These are phyloP conservation scores for Pollenia amentaria DNA, from an alignment of 2,888 invertebrate species.

Conservation along the genomic window DNA sequence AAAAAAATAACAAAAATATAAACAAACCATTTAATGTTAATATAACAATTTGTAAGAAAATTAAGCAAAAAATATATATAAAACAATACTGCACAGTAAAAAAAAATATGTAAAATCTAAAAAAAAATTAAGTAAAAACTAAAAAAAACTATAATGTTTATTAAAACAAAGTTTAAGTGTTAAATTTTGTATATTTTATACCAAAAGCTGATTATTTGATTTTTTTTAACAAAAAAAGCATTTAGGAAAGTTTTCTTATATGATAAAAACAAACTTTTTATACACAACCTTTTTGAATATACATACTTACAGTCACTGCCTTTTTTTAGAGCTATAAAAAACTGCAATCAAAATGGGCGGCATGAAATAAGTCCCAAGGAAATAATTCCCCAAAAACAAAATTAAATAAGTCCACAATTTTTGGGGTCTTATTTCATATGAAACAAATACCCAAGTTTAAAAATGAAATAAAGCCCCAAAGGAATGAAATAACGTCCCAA, in stretches of 20 bases:
- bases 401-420: too few relatives aligned
- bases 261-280: too few relatives aligned
- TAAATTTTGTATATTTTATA: neutral
- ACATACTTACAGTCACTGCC: too few relatives aligned
- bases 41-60: constrained; percentile 49
- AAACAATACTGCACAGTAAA: constrained; percentile 56
- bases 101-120: constrained; percentile 47
- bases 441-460: too few relatives aligned
- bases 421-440: too few relatives aligned
- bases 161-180: constrained; percentile 63
- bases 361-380: too few relatives aligned
- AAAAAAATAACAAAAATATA: constrained; percentile 76
- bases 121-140: constrained; percentile 64
- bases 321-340: too few relatives aligned
- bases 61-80: constrained; percentile 69
- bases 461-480: too few relatives aligned
- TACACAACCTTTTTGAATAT: too few relatives aligned
- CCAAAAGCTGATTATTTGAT: constrained; percentile 14
- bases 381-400: too few relatives aligned
- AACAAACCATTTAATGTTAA: constrained; percentile 41
- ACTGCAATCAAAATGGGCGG: too few relatives aligned
- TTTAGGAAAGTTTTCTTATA: neutral
- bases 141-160: constrained; percentile 69
- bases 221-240: neutral
- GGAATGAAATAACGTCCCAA: too few relatives aligned